Conservation (phyloP, 1,140 invertebrate species). For the Drosophila elegans region DNA sequence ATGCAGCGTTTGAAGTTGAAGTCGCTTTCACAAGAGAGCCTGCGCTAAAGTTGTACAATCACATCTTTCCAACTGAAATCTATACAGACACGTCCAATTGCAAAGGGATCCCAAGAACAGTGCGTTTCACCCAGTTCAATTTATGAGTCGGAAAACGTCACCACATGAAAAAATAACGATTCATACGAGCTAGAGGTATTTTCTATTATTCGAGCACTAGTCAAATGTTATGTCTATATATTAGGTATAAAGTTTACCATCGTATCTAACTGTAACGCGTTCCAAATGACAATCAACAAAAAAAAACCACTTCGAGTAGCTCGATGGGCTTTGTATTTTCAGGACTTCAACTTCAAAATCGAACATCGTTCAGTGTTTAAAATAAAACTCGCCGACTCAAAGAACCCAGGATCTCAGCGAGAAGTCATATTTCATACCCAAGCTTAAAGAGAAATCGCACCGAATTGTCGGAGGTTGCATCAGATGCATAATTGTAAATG, state of each 20-base stretch:
- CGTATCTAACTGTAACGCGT: too few species aligned
- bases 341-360: background rate
- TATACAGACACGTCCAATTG: conserved; percentile 11
- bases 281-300: too few species aligned
- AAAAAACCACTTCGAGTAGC: too few species aligned
- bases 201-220: too few species aligned
- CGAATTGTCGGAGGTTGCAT: conserved; percentile 2
- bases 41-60: conserved; percentile 10
- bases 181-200: too few species aligned
- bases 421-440: conserved; percentile 9
- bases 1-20: background rate
- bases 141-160: conserved; percentile 21
- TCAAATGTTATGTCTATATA: too few species aligned
- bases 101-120: conserved; percentile 5
- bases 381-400: too few species aligned
- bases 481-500: conserved; percentile 16
- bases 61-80: conserved; percentile 4
- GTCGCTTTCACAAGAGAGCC: background rate
- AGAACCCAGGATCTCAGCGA: conserved; percentile 8
- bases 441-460: conserved; percentile 5
- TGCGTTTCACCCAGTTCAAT: conserved; percentile 14
- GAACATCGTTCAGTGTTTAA: too few species aligned
- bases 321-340: too few species aligned
- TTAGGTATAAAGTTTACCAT: too few species aligned
- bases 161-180: too few species aligned